These are phyloP conservation scores for Escarpia spicata DNA, from an alignment of 2,888 invertebrate species.

Conservation along the genomic window DNA sequence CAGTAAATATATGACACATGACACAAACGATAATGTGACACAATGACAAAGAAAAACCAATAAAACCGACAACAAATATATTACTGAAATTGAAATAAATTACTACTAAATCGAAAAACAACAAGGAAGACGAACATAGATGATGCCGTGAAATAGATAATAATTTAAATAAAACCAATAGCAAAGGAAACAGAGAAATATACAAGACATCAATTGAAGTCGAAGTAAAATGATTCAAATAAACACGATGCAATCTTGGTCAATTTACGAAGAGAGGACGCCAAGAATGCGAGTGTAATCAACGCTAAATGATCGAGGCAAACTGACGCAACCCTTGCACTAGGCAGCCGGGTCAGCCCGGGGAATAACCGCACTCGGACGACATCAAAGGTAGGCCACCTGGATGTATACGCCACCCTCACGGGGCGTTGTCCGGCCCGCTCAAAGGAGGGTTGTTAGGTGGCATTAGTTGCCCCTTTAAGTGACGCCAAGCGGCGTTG, in stretches of 20 bases:
- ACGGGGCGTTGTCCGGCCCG: not conserved
- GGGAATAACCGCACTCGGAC: not conserved
- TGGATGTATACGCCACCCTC: not conserved
- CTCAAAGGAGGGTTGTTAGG: not conserved
- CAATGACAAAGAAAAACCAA: too few relatives aligned
- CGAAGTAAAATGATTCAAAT: not conserved
- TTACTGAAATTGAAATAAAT: too few relatives aligned
- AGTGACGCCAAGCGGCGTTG: not conserved
- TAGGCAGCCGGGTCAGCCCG: not conserved
- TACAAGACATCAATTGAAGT: not conserved
- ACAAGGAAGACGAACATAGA: not conserved
- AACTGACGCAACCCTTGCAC: too few relatives aligned
- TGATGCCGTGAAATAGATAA: not conserved
- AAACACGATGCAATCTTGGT: not conserved
- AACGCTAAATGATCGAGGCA: too few relatives aligned
- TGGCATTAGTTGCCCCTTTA: conserved; percentile 11
- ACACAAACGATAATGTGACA: too few relatives aligned
- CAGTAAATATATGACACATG: too few relatives aligned
- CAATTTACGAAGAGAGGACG: not conserved
- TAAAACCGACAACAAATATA: too few relatives aligned
- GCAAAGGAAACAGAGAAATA: not conserved
- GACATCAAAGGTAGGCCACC: not conserved
- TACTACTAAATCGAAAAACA: too few relatives aligned
- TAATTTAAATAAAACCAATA: not conserved
- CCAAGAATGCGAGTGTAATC: not conserved